phyloP scores from a whole-genome alignment of 2,113 vertebrate species.

The Brachypteracias leptosomus region DNA sequence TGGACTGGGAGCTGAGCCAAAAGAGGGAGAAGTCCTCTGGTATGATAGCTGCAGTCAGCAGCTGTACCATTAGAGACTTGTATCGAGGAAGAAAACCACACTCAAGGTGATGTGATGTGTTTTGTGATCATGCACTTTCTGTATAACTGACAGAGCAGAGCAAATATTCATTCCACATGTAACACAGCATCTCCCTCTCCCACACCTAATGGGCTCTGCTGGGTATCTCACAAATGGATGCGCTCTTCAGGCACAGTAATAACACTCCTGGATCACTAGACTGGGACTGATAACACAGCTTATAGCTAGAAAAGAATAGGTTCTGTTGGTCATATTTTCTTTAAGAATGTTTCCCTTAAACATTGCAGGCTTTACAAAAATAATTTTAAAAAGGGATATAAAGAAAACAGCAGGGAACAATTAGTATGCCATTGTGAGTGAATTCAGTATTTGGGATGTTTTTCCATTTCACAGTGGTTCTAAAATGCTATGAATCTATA shows the following conservation, averaged over 20 bases:
- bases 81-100: neutral
- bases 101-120: neutral
- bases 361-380: neutral
- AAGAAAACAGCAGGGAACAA: neutral
- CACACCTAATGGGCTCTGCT: neutral
- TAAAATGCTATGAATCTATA: neutral
- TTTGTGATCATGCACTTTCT: neutral
- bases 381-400: neutral
- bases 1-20: neutral
- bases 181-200: neutral
- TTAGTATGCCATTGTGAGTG: neutral
- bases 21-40: neutral
- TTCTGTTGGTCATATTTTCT: neutral
- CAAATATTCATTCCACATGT: neutral
- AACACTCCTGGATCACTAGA: neutral
- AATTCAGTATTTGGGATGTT: neutral
- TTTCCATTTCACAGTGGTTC: neutral
- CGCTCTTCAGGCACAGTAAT: neutral
- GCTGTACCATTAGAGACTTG: neutral
- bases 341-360: neutral
- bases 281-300: neutral
- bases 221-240: conserved; percentile 7
- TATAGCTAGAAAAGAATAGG: neutral
- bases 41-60: neutral
- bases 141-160: neutral